Evolutionary conservation across 2,113 vertebrate genomes (phyloP), one percentile per base, ranked within the genome.

Genomic region (Rhabdomys dilectus): DNA sequence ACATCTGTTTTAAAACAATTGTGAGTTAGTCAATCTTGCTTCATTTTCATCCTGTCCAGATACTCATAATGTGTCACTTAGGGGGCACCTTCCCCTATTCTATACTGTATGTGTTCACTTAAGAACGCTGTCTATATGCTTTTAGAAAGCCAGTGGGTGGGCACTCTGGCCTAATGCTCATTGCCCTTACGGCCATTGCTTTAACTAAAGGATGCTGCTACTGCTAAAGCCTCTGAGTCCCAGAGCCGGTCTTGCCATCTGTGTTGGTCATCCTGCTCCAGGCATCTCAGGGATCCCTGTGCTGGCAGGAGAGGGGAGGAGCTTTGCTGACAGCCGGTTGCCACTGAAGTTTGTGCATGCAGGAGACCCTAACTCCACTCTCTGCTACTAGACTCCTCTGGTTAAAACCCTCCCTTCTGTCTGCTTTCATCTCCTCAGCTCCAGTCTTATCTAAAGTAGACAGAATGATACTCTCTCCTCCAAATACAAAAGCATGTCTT

Each of bases 241-340:
- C 58, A n/a, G 34, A 76, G 72, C 70, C 31, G n/a, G n/a, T 72
- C n/a, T 66, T 22, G 45, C 91, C 42, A 53, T 76, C 88, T 89
- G 76, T 80, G 42, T 45, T 84, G 56, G 53, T 17, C 45, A 36
- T 26, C 29, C 22, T 60, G 77, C 77, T 91, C 78, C 3, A 2
- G 39, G 60, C 5, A 91, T 56, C 91, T 80, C 42, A 11, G 58
- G 88, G 92, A 21, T 29, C 36, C 39, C 42, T 62, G 24, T 68
- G 80, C 66, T 5, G 81, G 58, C 13, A 0, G 24, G 58, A 45
- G 39, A 11, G 0, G 19, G 19, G 42, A 1, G 64, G 31, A 45
- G 56, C 87, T 82, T 21, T 36, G 26, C 72, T n/a, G 60, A 76
- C 22, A 21, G 51, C 45, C 62, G 45, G 9, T 70, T 16, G 62